phyloP scores from a whole-genome alignment of 2,113 vertebrate genomes.

The Erythrocebus patas region DNA sequence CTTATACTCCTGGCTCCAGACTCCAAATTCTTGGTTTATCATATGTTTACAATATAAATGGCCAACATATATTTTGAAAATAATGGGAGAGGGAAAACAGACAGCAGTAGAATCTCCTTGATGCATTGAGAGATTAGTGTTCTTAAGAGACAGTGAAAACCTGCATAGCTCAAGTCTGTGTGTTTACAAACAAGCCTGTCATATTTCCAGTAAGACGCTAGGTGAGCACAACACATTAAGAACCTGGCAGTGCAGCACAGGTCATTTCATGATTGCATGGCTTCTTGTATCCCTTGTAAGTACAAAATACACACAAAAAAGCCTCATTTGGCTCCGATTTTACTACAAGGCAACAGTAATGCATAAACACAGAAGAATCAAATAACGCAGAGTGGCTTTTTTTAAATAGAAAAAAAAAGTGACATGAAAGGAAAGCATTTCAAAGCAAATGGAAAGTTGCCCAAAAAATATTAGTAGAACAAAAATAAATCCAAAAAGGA shows the following conservation, averaged over 20 bases:
- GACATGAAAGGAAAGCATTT: conserved; percentile 26
- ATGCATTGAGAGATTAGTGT: not conserved
- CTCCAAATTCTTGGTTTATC: not conserved
- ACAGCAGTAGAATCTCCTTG: not conserved
- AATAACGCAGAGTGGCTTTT: not conserved
- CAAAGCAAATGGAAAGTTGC: not conserved
- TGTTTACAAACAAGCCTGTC: not conserved
- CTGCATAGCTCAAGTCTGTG: not conserved
- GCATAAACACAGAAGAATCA: not conserved
- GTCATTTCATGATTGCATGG: not conserved
- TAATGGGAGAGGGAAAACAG: not conserved
- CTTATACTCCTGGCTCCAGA: not conserved
- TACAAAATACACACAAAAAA: not conserved
- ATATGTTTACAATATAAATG: not conserved
- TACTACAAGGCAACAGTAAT: not conserved
- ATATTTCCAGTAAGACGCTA: not conserved
- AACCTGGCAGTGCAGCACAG: accelerated
- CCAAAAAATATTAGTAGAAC: not conserved
- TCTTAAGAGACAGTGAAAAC: not conserved
- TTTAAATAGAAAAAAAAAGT: not conserved
- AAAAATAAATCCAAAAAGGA: not conserved
- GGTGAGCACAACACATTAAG: not conserved
- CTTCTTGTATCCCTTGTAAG: not conserved
- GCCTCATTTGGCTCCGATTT: not conserved
- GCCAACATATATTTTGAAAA: not conserved